Evolutionary conservation across 2,888 invertebrate genomes (phyloP), one percentile per base, ranked within the genome.

Genomic region (Scaptomyza flava): DNA sequence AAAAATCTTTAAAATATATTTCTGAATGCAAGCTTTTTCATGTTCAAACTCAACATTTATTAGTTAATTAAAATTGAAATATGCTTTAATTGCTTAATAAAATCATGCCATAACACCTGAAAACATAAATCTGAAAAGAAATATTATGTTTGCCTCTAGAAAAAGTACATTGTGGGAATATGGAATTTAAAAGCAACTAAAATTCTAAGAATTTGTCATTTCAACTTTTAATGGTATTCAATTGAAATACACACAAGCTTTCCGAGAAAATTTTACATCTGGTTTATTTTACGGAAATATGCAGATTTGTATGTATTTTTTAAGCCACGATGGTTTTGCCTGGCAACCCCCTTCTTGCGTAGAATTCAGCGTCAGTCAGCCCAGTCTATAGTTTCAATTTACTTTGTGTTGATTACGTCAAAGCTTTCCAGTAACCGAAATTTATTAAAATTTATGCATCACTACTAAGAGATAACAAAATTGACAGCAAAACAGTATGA

Each of bases 401-500:
- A 50, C 34, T 50, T 11, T 5, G n/a, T 4, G 14, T 6, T 38
- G 38, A 53, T 45, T 33, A 31, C 45, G 23, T 33, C 8, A 33
- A 8, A n/a, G n/a, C 7, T 11, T 23, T 14, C 14, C 14, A 12
- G 45, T 33, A 17, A 9, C 9, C 23, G 31, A 17, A 27, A 38
- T 20, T 20, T 57, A 56, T 36, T 46, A 6, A 56, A 57, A 59
- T 20, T 3, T 42, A 43, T 54, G 33, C 54, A 31, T 46, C 8
- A 46, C 23, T 3, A 54, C n/a, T 3, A 8, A 33, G 14, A 45
- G 47, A 47, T 31, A 20, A 12, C 11, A 30, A 27, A 61, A 62
- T 33, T 17, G 11, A 51, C 14, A 38, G 27, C 51, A 36, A 51
- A 27, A 17, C 27, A 38, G 14, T 14, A 38, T 42, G 17, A 42